Base-by-base conservation (phyloP, 2,797 vertebrate genomes). In the Oryzias sinensis region DNA sequence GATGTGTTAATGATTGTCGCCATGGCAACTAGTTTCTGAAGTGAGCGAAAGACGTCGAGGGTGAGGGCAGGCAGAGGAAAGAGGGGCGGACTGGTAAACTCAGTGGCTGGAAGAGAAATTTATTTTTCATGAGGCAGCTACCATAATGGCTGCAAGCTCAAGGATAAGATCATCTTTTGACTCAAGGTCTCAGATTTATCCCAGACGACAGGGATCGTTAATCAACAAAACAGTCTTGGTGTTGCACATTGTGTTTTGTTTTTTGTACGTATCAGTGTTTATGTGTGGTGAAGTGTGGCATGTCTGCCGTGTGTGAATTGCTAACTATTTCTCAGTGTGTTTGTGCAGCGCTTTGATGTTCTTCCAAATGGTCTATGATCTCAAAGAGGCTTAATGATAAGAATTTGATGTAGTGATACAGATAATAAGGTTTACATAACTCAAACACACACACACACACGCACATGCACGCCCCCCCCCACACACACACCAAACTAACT, bases 1-100 rank as follows among this genome's bases (percentile, higher is more conserved):
- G 89, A 91, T 92, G 90, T 92, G 88, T 91, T 89, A 90, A 89
- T 89, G 89, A 89, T 88, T 85, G 91, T 91, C 83, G 70, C 83
- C 88, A 92, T 92, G 87, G 90, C 85, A 92, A 93, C 91, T 70
- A 49, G 81, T 85, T 73, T 76, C 75, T 72, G 70, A 68, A 83
- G 76, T 56, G 81, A 85, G 71, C 45, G 47, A 83, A 72, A 48
- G 62, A 79, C 84, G 82, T 72, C 29, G 81, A 83, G 78, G 72
- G 76, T 62, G 79, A 77, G 74, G 69, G 68, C 56, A 46, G 63
- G 44, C n/a, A 14, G 56, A 56, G 24, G 58, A 46, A 52, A 73
- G 70, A 76, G 76, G 65, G 74, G 66, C 65, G 76, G 68, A 77
- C 65, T 69, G 64, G 65, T 87, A 79, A 86, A 87, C 82, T 77